These are phyloP conservation scores for Gadus macrocephalus DNA, from an alignment of 2,113 vertebrate species.

Conservation along the genomic window DNA sequence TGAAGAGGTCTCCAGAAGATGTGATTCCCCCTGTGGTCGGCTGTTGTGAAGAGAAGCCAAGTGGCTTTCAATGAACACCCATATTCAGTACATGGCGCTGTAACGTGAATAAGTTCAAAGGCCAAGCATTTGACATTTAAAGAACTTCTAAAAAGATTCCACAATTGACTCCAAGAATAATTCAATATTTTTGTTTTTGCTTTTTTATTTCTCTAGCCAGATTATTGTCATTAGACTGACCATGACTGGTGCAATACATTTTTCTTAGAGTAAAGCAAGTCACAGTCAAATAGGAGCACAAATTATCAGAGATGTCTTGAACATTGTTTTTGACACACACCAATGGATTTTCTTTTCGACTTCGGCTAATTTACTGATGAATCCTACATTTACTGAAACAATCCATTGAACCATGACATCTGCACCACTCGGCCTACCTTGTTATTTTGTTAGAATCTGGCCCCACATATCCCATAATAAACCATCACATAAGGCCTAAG, in stretches of 20 bases:
- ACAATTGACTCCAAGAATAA: neutral
- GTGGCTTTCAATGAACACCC: neutral
- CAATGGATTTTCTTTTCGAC: too few relatives aligned
- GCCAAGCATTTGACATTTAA: constrained; percentile 11
- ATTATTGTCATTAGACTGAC: neutral
- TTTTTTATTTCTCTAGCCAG: neutral
- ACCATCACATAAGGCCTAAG: neutral
- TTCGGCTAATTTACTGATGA: too few relatives aligned
- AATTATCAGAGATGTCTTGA: too few relatives aligned
- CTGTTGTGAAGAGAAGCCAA: neutral
- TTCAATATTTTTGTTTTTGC: neutral
- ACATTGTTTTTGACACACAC: too few relatives aligned
- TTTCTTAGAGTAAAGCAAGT: too few relatives aligned
- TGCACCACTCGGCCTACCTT: too few relatives aligned
- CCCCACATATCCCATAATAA: too few relatives aligned
- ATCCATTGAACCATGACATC: too few relatives aligned
- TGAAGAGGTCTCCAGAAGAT: constrained; percentile 7
- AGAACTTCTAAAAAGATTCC: neutral
- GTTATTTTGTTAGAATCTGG: too few relatives aligned
- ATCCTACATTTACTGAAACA: too few relatives aligned
- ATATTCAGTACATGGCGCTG: constrained; percentile 35
- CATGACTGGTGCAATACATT: neutral
- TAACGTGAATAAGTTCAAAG: constrained; percentile 33
- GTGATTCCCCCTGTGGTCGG: constrained; percentile 19
- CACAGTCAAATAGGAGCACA: too few relatives aligned